phyloP scores from a whole-genome alignment of 2,113 vertebrate genomes.

The Myrmecobius fasciatus region DNA sequence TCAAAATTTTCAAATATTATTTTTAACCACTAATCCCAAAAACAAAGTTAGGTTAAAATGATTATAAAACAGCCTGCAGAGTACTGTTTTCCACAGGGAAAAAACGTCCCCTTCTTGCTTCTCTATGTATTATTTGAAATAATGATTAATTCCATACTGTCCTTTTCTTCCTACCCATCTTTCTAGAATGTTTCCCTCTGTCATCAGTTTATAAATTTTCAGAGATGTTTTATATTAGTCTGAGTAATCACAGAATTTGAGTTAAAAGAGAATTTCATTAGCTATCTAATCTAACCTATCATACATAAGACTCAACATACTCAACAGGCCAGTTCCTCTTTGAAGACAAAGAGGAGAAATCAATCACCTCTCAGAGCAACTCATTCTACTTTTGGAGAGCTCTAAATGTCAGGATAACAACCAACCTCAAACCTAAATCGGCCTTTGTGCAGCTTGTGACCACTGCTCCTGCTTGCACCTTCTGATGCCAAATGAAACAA shows the following conservation, averaged over 20 bases:
- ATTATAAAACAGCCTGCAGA: background rate
- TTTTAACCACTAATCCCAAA: background rate
- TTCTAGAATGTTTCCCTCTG: background rate
- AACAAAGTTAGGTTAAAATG: background rate
- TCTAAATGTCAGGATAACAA: background rate
- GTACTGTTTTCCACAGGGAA: background rate
- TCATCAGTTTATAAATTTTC: background rate
- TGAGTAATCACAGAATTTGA: background rate
- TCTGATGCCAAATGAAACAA: background rate
- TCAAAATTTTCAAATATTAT: background rate
- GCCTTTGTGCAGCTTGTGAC: background rate
- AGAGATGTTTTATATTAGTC: background rate
- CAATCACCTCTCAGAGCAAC: background rate
- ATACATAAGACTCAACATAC: background rate
- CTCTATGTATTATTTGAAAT: background rate
- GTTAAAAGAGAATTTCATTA: background rate
- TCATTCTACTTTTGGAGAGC: background rate
- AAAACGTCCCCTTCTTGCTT: background rate
- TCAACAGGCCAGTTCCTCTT: background rate
- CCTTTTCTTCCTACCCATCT: background rate
- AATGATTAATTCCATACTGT: background rate
- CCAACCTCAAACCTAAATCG: background rate
- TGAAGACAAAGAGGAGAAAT: background rate
- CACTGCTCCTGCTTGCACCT: background rate
- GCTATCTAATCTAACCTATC: background rate